A percentile compares a stretch with the other conserved stretches of the same genome.
Conservation (phyloP, 2,113 vertebrate genomes). For the Brachyhypopomus gauderio region DNA sequence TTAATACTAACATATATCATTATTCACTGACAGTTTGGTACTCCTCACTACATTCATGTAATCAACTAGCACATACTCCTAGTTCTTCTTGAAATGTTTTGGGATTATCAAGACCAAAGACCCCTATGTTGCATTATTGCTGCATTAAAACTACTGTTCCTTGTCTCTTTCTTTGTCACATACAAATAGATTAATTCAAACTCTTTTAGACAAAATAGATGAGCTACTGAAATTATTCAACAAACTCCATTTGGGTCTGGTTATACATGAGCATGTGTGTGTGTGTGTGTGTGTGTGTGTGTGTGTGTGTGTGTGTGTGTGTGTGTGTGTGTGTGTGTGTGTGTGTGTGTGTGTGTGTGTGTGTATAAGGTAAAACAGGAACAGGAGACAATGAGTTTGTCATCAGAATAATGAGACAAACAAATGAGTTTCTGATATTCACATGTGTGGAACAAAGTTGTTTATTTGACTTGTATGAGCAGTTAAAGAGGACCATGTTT, state of each 20-base stretch:
- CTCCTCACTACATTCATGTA: neutral
- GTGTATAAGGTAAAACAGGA: neutral
- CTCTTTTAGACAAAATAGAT: neutral
- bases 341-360: too few relatives aligned
- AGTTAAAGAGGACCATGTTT: too few relatives aligned
- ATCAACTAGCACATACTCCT: neutral
- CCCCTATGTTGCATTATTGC: constrained; percentile 55
- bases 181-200: neutral
- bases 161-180: neutral
- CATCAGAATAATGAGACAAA: neutral
- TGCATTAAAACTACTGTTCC: constrained; percentile 30
- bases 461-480: too few relatives aligned
- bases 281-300: too few relatives aligned
- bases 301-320: too few relatives aligned
- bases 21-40: neutral
- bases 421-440: neutral
- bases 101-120: constrained; percentile 64
- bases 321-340: too few relatives aligned
- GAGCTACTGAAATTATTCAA: neutral
- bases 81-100: constrained; percentile 56
- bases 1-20: neutral
- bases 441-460: neutral
- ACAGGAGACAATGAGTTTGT: too few relatives aligned
- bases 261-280: neutral
- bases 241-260: neutral